These are phyloP conservation scores for Schrankia costaestrigalis DNA, from an alignment of 2,888 invertebrate species.

Conservation along the genomic window DNA sequence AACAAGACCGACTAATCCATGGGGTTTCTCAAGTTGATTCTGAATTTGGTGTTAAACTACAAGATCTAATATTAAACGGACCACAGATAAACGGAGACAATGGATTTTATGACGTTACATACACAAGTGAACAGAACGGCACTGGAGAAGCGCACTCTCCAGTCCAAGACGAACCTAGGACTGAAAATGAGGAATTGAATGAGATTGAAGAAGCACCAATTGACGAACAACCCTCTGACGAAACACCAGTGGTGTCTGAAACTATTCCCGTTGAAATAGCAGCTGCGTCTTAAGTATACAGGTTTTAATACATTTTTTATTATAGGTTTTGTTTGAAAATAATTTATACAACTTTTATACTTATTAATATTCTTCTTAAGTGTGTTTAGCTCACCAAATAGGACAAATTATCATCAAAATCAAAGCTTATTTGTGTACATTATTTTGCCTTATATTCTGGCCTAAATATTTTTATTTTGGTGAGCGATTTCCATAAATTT, in stretches of 20 bases:
- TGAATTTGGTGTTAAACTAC: slow-evolving; percentile 86
- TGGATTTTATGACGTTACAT: slow-evolving; percentile 39
- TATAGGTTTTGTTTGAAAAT: background rate
- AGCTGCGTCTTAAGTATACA: slow-evolving; percentile 58
- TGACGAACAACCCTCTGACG: slow-evolving; percentile 29
- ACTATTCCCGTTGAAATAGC: slow-evolving; percentile 64
- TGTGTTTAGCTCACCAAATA: too few relatives aligned
- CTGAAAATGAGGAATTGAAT: slow-evolving; percentile 24
- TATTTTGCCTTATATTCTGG: too few relatives aligned
- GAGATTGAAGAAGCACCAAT: slow-evolving; percentile 19
- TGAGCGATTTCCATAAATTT: background rate
- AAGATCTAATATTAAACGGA: slow-evolving; percentile 65
- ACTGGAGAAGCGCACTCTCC: slow-evolving; percentile 46
- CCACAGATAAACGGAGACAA: slow-evolving; percentile 63
- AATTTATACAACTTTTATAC: background rate
- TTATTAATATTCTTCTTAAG: background rate
- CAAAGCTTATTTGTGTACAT: too few relatives aligned
- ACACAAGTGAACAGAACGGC: slow-evolving; percentile 57
- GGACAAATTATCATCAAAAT: too few relatives aligned
- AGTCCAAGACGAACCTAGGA: slow-evolving; percentile 34
- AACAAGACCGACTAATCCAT: slow-evolving; percentile 85
- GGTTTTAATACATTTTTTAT: slow-evolving; percentile 9
- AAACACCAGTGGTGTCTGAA: slow-evolving; percentile 36
- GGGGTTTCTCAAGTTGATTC: slow-evolving; percentile 86
- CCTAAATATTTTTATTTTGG: background rate